Conservation (phyloP, 2,113 vertebrate genomes). For the Pleuronectes platessa region DNA sequence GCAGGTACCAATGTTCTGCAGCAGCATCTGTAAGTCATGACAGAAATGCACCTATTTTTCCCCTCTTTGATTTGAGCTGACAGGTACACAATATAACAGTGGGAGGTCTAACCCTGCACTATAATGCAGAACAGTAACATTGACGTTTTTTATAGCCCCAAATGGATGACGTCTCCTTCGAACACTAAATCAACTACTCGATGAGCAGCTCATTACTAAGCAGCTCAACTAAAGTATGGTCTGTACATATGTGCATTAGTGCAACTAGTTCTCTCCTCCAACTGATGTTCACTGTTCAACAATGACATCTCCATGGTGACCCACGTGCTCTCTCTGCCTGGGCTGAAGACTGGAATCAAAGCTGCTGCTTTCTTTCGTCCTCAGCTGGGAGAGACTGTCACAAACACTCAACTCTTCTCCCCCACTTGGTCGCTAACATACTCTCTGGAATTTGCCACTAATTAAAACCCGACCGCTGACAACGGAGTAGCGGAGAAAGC, state of each 20-base stretch:
- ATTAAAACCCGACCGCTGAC: constrained; percentile 67
- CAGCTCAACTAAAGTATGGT: constrained; percentile 19
- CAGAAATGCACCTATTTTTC: constrained; percentile 1
- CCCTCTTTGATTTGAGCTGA: constrained; percentile 51
- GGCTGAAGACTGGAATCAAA: constrained; percentile 59
- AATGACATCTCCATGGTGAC: constrained; percentile 65
- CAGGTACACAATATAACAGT: constrained; percentile 37
- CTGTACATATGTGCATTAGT: constrained; percentile 43
- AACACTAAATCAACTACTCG: too few relatives aligned
- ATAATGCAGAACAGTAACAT: neutral
- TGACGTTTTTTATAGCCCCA: too few relatives aligned
- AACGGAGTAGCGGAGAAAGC: constrained; percentile 33
- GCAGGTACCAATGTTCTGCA: constrained; percentile 36
- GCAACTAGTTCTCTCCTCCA: constrained; percentile 36
- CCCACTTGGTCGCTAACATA: constrained; percentile 52
- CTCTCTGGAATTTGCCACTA: constrained; percentile 69
- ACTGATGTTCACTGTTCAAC: constrained; percentile 42
- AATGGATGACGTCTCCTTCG: too few relatives aligned
- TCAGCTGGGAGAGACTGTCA: constrained; percentile 55
- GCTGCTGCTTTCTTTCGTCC: constrained; percentile 38
- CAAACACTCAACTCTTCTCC: constrained; percentile 48
- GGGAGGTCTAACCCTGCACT: constrained; percentile 19
- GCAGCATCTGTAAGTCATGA: constrained; percentile 34
- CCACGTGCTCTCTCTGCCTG: constrained; percentile 38
- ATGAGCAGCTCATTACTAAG: neutral